These are phyloP conservation scores for Microtus richardsoni DNA, from an alignment of 2,113 vertebrate species.

Conservation along the genomic window DNA sequence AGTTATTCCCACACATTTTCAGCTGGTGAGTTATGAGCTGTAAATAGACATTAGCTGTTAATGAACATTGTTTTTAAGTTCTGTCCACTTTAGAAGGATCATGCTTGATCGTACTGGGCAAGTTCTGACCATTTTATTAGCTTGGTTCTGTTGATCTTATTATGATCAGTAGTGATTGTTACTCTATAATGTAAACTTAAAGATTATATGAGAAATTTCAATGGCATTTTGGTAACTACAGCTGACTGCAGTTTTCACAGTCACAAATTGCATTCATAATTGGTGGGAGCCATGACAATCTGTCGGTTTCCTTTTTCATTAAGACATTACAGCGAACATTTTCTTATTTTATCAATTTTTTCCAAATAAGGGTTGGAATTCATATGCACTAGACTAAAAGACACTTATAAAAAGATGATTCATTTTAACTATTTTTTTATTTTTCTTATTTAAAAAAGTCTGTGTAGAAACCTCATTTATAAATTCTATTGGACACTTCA, in stretches of 20 bases:
- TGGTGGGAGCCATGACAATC: slow-evolving; percentile 70
- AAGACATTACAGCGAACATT: slow-evolving; percentile 53
- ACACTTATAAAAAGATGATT: slow-evolving; percentile 34
- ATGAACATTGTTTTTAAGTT: not conserved
- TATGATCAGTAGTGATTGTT: slow-evolving; percentile 53
- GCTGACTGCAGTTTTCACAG: slow-evolving; percentile 77
- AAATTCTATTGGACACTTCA: slow-evolving; percentile 67
- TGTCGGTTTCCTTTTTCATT: slow-evolving; percentile 67
- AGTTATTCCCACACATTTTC: not conserved
- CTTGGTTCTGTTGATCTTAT: slow-evolving; percentile 20
- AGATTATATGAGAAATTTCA: slow-evolving; percentile 59
- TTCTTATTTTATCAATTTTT: slow-evolving; percentile 63
- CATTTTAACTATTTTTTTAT: slow-evolving; percentile 54
- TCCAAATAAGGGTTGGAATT: slow-evolving; percentile 40
- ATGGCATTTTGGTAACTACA: slow-evolving; percentile 66
- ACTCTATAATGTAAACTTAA: slow-evolving; percentile 35
- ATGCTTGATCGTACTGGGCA: not conserved
- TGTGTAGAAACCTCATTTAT: slow-evolving; percentile 30
- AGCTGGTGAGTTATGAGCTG: not conserved
- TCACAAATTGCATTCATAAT: slow-evolving; percentile 67
- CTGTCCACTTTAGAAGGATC: not conserved
- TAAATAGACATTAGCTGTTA: not conserved
- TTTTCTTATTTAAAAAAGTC: not conserved
- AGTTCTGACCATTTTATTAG: not conserved
- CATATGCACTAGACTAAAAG: not conserved